Evolutionary conservation across 1,140 invertebrate genomes (phyloP).

Genomic region (Elymnias hypermnestra): DNA sequence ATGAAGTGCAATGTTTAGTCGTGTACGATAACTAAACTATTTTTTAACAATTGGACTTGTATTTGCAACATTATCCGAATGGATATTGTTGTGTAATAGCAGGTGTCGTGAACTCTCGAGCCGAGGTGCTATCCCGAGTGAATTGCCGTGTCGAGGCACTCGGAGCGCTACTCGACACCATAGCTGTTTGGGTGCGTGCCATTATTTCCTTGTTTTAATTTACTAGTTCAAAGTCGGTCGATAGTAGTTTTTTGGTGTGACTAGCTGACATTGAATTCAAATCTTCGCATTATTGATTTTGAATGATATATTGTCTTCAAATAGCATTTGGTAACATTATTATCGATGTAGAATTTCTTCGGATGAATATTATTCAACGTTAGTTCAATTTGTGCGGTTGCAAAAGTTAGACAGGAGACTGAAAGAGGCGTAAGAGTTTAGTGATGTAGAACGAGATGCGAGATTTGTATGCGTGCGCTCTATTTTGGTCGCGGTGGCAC

Average conservation of each 20-base stretch:
- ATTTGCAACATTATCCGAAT: background rate
- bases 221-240: too few species aligned
- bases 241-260: background rate
- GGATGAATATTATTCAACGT: too few species aligned
- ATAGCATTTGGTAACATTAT: too few species aligned
- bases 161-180: constrained; percentile 24
- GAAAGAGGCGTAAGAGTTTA: constrained; percentile 54
- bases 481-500: constrained; percentile 72
- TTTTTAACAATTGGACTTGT: background rate
- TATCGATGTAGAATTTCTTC: too few species aligned
- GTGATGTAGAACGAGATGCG: constrained; percentile 58
- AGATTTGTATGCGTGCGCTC: constrained; percentile 63
- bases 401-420: constrained; percentile 41
- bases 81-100: constrained; percentile 24
- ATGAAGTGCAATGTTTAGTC: background rate
- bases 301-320: too few species aligned
- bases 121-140: constrained; percentile 20
- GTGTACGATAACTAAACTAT: background rate
- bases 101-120: constrained; percentile 17
- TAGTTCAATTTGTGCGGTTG: constrained; percentile 30
- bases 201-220: constrained; percentile 47
- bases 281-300: too few species aligned
- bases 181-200: constrained; percentile 51
- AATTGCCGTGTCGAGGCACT: constrained; percentile 28
- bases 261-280: background rate